Conservation (phyloP, 2,797 vertebrate genomes). For the Phyllotis vaccarum region DNA sequence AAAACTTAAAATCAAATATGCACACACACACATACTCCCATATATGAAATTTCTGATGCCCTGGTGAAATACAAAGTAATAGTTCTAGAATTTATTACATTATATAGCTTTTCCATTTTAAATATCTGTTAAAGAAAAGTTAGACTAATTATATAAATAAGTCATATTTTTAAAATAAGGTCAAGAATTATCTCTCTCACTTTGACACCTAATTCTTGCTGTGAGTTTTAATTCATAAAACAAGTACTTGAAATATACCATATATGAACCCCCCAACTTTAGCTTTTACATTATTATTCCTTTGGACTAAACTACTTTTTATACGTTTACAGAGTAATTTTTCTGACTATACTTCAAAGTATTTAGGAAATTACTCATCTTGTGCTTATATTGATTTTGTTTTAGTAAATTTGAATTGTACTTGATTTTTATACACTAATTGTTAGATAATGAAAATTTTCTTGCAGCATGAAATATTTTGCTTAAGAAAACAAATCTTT, state of each 20-base stretch:
- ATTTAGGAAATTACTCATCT: constrained; percentile 24
- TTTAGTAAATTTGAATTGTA: not conserved
- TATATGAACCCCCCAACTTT: constrained; percentile 17
- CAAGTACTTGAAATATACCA: constrained; percentile 51
- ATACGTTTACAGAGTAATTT: not conserved
- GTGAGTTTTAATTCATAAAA: constrained; percentile 40
- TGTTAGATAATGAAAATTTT: constrained; percentile 26
- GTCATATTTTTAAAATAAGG: constrained; percentile 45
- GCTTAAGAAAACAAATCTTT: constrained; percentile 8
- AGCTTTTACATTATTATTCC: constrained; percentile 50
- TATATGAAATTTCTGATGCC: not conserved
- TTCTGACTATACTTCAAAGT: constrained; percentile 18
- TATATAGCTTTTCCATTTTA: constrained; percentile 23
- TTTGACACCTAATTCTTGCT: constrained; percentile 30
- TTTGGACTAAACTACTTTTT: constrained; percentile 28
- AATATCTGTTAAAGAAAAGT: constrained; percentile 52
- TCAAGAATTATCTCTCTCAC: constrained; percentile 26
- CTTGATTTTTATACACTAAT: constrained; percentile 29
- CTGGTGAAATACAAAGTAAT: constrained; percentile 21
- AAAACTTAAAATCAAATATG: constrained; percentile 44
- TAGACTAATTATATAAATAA: constrained; percentile 32
- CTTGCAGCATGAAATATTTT: not conserved
- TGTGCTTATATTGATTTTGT: not conserved
- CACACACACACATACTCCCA: fast-evolving
- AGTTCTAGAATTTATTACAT: not conserved